These are phyloP conservation scores for Cydia pomonella DNA, from an alignment of 1,140 invertebrate species.

Conservation along the genomic window DNA sequence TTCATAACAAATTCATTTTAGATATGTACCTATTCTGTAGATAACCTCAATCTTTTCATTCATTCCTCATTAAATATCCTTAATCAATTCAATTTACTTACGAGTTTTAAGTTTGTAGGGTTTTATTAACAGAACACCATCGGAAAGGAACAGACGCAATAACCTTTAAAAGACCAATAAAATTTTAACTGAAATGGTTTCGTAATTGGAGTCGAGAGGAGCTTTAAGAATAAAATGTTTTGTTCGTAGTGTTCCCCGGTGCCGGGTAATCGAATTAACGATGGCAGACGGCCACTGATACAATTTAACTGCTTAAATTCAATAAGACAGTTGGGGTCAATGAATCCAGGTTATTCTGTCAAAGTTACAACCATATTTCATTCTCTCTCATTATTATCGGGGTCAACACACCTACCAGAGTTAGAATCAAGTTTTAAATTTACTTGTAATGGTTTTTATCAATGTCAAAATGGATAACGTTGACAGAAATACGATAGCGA, in stretches of 20 bases:
- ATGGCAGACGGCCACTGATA: slow-evolving; percentile 66
- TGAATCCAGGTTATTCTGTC: slow-evolving; percentile 63
- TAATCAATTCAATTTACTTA: slow-evolving; percentile 4
- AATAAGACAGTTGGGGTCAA: slow-evolving; percentile 66
- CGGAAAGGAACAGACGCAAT: not conserved
- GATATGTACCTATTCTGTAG: slow-evolving; percentile 38
- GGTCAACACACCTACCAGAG: slow-evolving; percentile 38
- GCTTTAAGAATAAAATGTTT: not conserved
- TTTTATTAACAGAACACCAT: not conserved
- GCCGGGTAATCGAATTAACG: slow-evolving; percentile 68
- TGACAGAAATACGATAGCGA: slow-evolving; percentile 14
- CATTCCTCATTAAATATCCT: not conserved
- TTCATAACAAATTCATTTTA: not conserved
- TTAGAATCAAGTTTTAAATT: slow-evolving; percentile 21
- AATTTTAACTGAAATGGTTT: slow-evolving; percentile 23
- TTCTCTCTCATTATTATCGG: slow-evolving; percentile 47
- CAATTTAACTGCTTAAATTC: slow-evolving; percentile 75
- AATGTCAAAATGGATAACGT: slow-evolving; percentile 22
- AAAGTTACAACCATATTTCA: slow-evolving; percentile 40
- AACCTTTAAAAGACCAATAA: slow-evolving; percentile 17
- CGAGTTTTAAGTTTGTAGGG: not conserved
- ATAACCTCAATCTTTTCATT: slow-evolving; percentile 20
- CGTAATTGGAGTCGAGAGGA: slow-evolving; percentile 16
- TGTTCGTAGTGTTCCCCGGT: slow-evolving; percentile 45
- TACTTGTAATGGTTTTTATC: slow-evolving; percentile 12